phyloP scores from a whole-genome alignment of 2,888 invertebrate genomes.

The Aleiodes alternator region DNA sequence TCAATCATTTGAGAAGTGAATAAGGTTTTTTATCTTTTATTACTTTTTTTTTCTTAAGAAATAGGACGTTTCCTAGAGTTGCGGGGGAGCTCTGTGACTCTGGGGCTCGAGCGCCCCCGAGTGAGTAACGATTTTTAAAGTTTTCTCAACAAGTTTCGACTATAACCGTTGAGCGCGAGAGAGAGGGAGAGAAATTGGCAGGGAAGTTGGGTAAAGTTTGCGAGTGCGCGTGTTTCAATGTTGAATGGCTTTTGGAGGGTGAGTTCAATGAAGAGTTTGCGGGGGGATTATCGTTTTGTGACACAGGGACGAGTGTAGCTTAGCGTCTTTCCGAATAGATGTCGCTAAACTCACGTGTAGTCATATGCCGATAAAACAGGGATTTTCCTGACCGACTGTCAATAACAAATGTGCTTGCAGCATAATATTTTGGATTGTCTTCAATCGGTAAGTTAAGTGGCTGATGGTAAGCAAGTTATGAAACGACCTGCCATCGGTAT shows the following conservation, averaged over 20 bases:
- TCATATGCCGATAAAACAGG: no score
- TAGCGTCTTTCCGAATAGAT: no score
- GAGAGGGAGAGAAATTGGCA: constrained; percentile 55
- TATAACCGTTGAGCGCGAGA: constrained; percentile 41
- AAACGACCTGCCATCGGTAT: no score
- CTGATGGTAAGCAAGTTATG: no score
- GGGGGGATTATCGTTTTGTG: no score
- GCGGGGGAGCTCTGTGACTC: constrained; percentile 57
- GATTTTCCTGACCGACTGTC: no score
- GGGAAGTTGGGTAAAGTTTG: constrained; percentile 69
- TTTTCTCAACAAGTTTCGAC: constrained; percentile 67
- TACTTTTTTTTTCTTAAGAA: constrained; percentile 9
- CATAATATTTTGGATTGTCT: no score
- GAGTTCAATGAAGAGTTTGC: constrained; percentile 42
- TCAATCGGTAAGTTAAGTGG: no score
- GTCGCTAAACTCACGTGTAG: no score
- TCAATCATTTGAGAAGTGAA: not conserved
- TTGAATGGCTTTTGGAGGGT: constrained; percentile 41
- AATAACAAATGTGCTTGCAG: no score
- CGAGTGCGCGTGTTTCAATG: constrained; percentile 51
- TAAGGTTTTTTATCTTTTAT: constrained; percentile 20
- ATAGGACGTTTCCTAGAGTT: constrained; percentile 20
- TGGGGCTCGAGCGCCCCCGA: constrained; percentile 27
- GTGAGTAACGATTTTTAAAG: constrained; percentile 72
- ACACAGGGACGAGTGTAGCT: not conserved